Conservation (phyloP, 1,140 invertebrate genomes). For the Harlomillsia oculata region DNA sequence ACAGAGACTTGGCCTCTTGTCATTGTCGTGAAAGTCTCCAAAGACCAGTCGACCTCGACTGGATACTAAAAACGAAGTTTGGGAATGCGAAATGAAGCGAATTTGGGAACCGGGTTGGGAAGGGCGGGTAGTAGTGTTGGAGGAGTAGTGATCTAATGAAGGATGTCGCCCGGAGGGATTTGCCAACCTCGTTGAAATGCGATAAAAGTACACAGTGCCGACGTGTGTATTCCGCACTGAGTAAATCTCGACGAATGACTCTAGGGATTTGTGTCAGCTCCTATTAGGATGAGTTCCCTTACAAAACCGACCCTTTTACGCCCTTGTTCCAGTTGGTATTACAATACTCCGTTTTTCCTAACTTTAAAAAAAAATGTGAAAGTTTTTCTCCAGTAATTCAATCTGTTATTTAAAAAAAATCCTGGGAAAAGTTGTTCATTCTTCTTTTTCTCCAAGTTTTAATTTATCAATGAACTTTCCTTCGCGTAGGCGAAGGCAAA, state of each 20-base stretch:
- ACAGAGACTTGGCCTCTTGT: no score
- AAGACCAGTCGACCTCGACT: no score
- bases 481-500: no score
- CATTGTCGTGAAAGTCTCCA: neutral
- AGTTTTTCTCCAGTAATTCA: no score
- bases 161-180: conserved; percentile 14
- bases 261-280: neutral
- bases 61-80: no score
- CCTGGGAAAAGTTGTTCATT: no score
- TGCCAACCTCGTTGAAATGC: conserved; percentile 5
- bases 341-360: neutral
- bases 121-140: conserved; percentile 7
- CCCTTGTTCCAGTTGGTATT: neutral
- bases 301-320: neutral
- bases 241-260: neutral
- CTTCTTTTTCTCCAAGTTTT: no score
- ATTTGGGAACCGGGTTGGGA: conserved; percentile 3
- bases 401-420: no score
- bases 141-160: conserved; percentile 21
- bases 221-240: neutral
- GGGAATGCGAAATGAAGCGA: conserved; percentile 9
- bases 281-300: no score
- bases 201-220: conserved; percentile 8
- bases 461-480: no score
- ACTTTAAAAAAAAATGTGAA: neutral